These are phyloP conservation scores for Cotesia congregata DNA, from an alignment of 2,888 invertebrate species.

Conservation along the genomic window DNA sequence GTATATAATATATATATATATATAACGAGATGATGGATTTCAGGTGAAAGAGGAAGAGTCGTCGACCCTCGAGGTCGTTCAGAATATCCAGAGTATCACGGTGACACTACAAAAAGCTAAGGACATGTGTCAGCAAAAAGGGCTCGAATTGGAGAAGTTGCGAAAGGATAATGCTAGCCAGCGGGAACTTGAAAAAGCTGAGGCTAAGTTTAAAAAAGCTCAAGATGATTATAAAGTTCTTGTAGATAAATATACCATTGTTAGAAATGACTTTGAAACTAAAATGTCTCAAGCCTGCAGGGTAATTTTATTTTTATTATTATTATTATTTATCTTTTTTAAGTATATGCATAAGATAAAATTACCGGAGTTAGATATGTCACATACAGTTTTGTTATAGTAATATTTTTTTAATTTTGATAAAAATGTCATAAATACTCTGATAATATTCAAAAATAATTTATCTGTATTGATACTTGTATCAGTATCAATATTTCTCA, in stretches of 20 bases:
- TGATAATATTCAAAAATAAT: no score
- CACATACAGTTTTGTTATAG: no score
- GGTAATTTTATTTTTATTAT: slow-evolving; percentile 68
- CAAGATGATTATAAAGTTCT: slow-evolving; percentile 94
- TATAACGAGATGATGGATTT: slow-evolving; percentile 26
- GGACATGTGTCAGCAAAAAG: slow-evolving; percentile 90
- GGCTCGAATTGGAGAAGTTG: slow-evolving; percentile 89
- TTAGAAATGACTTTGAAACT: slow-evolving; percentile 94
- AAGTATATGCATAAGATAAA: no score
- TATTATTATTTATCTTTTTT: slow-evolving; percentile 43
- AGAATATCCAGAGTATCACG: slow-evolving; percentile 89
- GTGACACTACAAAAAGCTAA: slow-evolving; percentile 91
- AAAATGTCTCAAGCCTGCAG: slow-evolving; percentile 95
- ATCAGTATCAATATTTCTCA: no score
- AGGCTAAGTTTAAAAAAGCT: slow-evolving; percentile 91
- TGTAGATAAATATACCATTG: slow-evolving; percentile 91
- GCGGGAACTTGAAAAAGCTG: slow-evolving; percentile 94
- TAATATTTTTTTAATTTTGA: no score
- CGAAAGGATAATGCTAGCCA: slow-evolving; percentile 90
- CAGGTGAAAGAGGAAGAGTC: slow-evolving; percentile 95
- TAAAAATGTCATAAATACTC: no score
- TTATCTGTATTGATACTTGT: no score
- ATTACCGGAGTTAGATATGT: no score
- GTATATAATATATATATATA: not conserved
- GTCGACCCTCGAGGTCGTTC: slow-evolving; percentile 89